Conservation (phyloP, 2,113 vertebrate genomes). For the Equus przewalskii region DNA sequence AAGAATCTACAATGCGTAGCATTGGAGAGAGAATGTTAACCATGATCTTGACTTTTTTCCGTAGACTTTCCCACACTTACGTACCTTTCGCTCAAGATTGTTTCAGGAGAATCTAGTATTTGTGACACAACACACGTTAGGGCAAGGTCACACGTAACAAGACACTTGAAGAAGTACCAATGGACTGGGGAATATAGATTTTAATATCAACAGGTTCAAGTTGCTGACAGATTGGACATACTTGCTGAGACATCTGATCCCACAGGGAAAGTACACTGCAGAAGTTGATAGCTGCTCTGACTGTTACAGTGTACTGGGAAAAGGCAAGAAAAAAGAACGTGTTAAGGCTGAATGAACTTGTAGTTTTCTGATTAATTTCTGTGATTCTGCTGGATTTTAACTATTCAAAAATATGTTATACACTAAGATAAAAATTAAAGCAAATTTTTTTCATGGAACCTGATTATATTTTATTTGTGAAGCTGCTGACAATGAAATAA, state of each 20-base stretch:
- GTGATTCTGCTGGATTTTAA: not conserved
- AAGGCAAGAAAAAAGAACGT: not conserved
- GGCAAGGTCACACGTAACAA: conserved; percentile 60
- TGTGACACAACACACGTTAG: conserved; percentile 53
- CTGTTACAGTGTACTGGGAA: conserved; percentile 45
- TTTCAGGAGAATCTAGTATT: conserved; percentile 7
- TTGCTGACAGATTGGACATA: conserved; percentile 77
- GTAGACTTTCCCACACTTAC: not conserved
- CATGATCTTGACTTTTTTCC: not conserved
- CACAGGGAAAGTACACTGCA: conserved; percentile 71
- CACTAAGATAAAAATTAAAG: not conserved
- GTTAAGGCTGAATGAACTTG: conserved; percentile 51
- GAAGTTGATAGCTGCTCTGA: conserved; percentile 62
- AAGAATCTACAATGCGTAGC: not conserved
- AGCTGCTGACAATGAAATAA: not conserved
- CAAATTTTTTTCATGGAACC: not conserved
- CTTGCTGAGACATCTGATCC: conserved; percentile 67
- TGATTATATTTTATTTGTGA: not conserved
- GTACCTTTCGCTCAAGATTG: not conserved
- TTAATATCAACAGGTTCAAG: conserved; percentile 75
- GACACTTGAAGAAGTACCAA: conserved; percentile 51
- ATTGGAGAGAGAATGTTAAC: not conserved
- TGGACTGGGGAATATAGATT: conserved; percentile 72
- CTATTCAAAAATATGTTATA: not conserved
- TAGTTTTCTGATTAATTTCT: conserved; percentile 15